Percentiles rank a stretch among this genome's conserved stretches.
Evolutionary conservation across 2,797 vertebrate species (phyloP).

Genomic region (Pogoniulus pusillus): DNA sequence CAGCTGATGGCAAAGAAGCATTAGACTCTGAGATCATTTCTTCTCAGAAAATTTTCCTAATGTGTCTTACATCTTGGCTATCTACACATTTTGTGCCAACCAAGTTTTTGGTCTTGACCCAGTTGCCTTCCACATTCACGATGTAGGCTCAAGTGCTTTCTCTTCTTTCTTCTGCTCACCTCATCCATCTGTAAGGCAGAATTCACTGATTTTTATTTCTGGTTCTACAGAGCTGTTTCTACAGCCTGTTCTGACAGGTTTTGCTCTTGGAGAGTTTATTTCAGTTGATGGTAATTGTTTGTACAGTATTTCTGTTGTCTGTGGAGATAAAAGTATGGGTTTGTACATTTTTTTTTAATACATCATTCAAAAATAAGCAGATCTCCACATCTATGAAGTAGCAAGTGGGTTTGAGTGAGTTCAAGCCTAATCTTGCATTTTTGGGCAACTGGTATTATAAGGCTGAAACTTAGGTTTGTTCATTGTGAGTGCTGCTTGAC

Average conservation of each 20-base stretch:
- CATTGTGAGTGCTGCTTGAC: not conserved
- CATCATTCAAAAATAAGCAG: not conserved
- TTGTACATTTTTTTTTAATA: not conserved
- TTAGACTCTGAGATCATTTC: not conserved
- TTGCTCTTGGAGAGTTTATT: not conserved
- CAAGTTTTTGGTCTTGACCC: fast-evolving
- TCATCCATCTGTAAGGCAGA: not conserved
- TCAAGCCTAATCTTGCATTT: not conserved
- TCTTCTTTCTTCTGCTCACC: not conserved
- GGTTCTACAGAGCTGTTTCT: not conserved
- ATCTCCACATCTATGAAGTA: not conserved
- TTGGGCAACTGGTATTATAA: not conserved
- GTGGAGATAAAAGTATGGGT: fast-evolving
- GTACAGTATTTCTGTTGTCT: not conserved
- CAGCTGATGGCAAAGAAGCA: fast-evolving
- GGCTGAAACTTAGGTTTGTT: not conserved
- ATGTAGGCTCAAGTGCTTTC: fast-evolving
- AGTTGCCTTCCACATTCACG: not conserved
- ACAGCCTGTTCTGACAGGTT: not conserved
- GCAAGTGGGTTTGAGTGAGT: not conserved
- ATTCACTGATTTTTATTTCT: fast-evolving
- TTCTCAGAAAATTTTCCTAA: not conserved
- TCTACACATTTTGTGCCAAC: not conserved
- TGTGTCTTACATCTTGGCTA: not conserved
- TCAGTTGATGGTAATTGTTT: not conserved